These are phyloP conservation scores for Bostrychus sinensis DNA, from an alignment of 2,113 vertebrate genomes.

Conservation along the genomic window DNA sequence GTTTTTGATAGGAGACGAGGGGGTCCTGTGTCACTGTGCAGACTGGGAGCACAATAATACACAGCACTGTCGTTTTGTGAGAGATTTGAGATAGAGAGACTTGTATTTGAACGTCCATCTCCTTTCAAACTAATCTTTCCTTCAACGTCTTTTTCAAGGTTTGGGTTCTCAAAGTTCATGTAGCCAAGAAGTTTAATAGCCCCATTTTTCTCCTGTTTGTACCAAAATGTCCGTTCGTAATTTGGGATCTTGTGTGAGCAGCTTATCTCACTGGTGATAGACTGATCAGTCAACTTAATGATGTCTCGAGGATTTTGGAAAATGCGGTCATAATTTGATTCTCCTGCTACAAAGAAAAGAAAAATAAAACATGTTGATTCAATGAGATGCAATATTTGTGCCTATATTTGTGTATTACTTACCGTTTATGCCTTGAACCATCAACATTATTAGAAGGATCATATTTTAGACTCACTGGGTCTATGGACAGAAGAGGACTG, in stretches of 20 bases:
- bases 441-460: no score
- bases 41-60: constrained; percentile 53
- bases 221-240: constrained; percentile 52
- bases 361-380: rapidly evolving
- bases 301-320: constrained; percentile 52
- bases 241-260: constrained; percentile 40
- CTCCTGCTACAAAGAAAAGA: constrained; percentile 37
- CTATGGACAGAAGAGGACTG: no score
- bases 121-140: constrained; percentile 42
- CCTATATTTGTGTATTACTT: constrained; percentile 17
- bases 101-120: neutral
- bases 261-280: constrained; percentile 30
- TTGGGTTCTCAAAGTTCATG: neutral
- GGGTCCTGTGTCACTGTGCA: constrained; percentile 36
- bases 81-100: constrained; percentile 9
- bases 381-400: neutral
- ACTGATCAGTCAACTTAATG: constrained; percentile 22
- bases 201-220: constrained; percentile 32
- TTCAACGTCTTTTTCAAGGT: neutral
- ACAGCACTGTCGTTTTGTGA: constrained; percentile 12
- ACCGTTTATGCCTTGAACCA: neutral
- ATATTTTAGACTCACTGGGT: no score
- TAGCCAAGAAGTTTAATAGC: constrained; percentile 46
- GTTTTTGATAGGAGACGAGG: constrained; percentile 35
- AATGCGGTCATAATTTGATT: neutral